Conservation (phyloP, 2,888 invertebrate species). For the Ennomos erosarius region DNA sequence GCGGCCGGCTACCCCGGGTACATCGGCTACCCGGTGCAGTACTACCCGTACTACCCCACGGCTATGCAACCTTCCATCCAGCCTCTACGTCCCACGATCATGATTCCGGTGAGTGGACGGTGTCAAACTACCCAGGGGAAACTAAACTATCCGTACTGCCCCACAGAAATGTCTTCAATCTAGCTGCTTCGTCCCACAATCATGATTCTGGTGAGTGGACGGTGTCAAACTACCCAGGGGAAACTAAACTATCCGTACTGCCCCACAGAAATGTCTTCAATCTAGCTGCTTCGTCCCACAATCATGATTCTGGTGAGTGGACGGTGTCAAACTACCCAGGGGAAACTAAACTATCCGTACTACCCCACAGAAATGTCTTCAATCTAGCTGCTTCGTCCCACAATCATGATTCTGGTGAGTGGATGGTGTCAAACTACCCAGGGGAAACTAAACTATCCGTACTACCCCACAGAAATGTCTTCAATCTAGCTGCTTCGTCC, state of each 20-base stretch:
- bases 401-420: conserved; percentile 89
- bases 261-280: too few species aligned
- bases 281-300: too few species aligned
- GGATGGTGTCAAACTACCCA: background rate
- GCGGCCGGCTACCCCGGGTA: conserved; percentile 90
- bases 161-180: too few species aligned
- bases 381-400: too few species aligned
- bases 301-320: conserved; percentile 89
- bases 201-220: conserved; percentile 89
- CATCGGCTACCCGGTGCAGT: conserved; percentile 90
- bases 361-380: too few species aligned
- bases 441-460: background rate
- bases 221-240: background rate
- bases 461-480: too few species aligned
- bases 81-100: conserved; percentile 90
- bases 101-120: conserved; percentile 88
- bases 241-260: background rate
- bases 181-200: too few species aligned
- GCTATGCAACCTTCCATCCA: conserved; percentile 87
- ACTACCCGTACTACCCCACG: conserved; percentile 91
- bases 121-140: background rate
- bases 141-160: background rate
- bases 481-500: too few species aligned
- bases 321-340: background rate
- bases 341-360: background rate